Evolutionary conservation across 2,888 invertebrate genomes (phyloP).

Genomic region (Apotomis betuletana): DNA sequence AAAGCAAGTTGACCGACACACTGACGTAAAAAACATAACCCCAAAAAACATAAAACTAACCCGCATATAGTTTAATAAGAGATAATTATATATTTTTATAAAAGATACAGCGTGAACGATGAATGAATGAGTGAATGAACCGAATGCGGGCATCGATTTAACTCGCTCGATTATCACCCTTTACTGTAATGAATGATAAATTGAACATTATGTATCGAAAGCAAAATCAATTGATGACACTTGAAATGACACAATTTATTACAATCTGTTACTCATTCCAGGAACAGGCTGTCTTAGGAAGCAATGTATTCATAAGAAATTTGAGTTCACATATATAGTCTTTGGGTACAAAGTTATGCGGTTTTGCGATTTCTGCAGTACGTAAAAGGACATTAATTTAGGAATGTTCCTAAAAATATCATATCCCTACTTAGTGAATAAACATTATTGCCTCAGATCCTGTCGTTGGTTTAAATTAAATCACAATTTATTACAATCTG

Average conservation of each 20-base stretch:
- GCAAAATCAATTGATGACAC: constrained; percentile 49
- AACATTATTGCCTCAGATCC: too few relatives aligned
- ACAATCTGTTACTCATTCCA: not conserved
- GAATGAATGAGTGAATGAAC: constrained; percentile 48
- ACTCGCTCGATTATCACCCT: constrained; percentile 76
- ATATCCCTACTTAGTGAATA: too few relatives aligned
- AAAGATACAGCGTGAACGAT: constrained; percentile 63
- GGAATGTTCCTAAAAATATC: too few relatives aligned
- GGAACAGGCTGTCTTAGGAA: not conserved
- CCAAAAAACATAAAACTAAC: constrained; percentile 60
- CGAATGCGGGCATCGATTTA: constrained; percentile 77
- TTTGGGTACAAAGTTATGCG: too few relatives aligned
- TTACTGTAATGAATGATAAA: constrained; percentile 63
- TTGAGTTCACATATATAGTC: too few relatives aligned
- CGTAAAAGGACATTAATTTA: too few relatives aligned
- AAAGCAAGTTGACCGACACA: constrained; percentile 22
- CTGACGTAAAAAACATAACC: constrained; percentile 48
- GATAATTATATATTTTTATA: constrained; percentile 80
- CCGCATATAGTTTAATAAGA: constrained; percentile 77
- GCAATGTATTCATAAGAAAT: too few relatives aligned
- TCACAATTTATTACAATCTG: constrained; percentile 21
- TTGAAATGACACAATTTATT: constrained; percentile 22
- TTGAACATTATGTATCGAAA: constrained; percentile 63
- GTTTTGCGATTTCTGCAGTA: too few relatives aligned
- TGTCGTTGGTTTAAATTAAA: too few relatives aligned